phyloP scores from a whole-genome alignment of 2,888 invertebrate species.

The Pachycephus smyrnensis region DNA sequence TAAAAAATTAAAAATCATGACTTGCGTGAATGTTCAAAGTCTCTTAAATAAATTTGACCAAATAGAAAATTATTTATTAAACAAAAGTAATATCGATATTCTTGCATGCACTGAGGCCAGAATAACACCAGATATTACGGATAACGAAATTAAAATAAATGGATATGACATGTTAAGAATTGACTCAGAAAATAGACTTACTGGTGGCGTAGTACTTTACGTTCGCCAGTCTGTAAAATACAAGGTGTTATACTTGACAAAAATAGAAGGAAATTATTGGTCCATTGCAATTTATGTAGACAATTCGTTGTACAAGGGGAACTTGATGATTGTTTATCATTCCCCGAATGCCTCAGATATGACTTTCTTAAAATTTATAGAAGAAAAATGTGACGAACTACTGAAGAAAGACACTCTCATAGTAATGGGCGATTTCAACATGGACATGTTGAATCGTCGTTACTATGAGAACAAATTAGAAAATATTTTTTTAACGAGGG shows the following conservation, averaged over 20 bases:
- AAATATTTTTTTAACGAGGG: constrained; percentile 11
- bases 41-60: constrained; percentile 7
- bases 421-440: no score
- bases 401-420: constrained; percentile 3
- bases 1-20: constrained; percentile 5
- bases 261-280: constrained; percentile 6
- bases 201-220: constrained; percentile 9
- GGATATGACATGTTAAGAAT: constrained; percentile 4
- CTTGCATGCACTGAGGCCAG: constrained; percentile 5
- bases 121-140: constrained; percentile 6
- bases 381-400: constrained; percentile 10
- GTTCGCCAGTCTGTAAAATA: constrained; percentile 10
- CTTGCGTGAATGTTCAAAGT: constrained; percentile 2
- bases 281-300: neutral
- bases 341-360: constrained; percentile 2
- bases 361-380: constrained; percentile 6
- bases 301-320: constrained; percentile 4
- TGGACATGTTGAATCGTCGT: constrained; percentile 7
- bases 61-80: constrained; percentile 8
- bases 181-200: constrained; percentile 10
- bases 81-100: neutral
- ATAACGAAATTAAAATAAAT: constrained; percentile 7
- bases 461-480: constrained; percentile 8
- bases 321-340: constrained; percentile 8
- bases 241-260: neutral